Evolutionary conservation across 1,140 invertebrate genomes (phyloP).

Genomic region (Aphaenogaster floridana): DNA sequence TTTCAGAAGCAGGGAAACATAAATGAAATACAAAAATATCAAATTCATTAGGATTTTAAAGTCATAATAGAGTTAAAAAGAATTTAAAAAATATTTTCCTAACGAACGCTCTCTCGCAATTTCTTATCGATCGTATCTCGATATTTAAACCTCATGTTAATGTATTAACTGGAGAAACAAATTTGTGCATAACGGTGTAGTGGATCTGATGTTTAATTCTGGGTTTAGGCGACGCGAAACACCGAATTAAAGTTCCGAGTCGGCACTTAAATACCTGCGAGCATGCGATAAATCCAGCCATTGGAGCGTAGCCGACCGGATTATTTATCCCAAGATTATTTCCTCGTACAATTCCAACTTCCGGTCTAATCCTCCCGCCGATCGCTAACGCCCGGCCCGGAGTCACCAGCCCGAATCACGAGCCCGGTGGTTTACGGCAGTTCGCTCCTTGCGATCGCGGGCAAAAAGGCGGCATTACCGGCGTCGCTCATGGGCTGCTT

Average conservation of each 20-base stretch:
- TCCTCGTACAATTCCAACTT: slow-evolving; percentile 64
- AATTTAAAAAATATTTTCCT: not conserved
- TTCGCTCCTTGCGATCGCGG: slow-evolving; percentile 41
- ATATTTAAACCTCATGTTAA: not conserved
- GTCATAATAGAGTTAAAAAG: not conserved
- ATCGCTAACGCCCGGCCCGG: not conserved
- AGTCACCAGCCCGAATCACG: slow-evolving; percentile 13
- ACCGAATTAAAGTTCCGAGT: slow-evolving; percentile 31
- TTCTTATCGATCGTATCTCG: not conserved
- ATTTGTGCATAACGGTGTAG: not conserved
- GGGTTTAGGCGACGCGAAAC: slow-evolving; percentile 2
- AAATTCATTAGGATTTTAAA: not conserved
- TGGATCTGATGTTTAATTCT: slow-evolving; percentile 27
- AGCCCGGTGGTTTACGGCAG: slow-evolving; percentile 41
- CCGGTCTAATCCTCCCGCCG: slow-evolving; percentile 60
- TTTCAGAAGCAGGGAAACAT: not conserved
- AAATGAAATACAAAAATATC: not conserved
- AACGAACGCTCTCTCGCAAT: not conserved
- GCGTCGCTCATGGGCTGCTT: slow-evolving; percentile 53
- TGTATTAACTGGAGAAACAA: not conserved
- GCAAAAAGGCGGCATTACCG: slow-evolving; percentile 44
- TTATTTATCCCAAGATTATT: slow-evolving; percentile 69
- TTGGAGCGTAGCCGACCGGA: slow-evolving; percentile 57
- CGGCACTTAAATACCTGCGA: slow-evolving; percentile 53
- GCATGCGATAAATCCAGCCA: slow-evolving; percentile 56